Base-by-base conservation (phyloP, 2,113 vertebrate species). In the Brienomyrus longianalis region DNA sequence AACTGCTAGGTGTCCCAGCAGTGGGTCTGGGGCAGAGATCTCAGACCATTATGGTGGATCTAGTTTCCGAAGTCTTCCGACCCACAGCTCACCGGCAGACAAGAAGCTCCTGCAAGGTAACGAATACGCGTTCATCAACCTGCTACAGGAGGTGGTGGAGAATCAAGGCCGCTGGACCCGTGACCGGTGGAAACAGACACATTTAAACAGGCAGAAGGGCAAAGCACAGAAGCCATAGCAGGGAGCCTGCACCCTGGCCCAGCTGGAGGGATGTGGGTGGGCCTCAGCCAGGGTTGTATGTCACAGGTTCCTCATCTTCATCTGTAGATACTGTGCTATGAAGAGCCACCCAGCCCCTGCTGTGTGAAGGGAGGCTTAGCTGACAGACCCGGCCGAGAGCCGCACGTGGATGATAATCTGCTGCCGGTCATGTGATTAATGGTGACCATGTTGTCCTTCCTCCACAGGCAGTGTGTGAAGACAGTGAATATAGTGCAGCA, bases 131-230 rank as follows among this genome's bases (percentile, higher is more conserved):
- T 94, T 94, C 88, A 93, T 94, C 90, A 95, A 96, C 91, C 95
- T 97, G 90, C 92, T 97, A 88, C 95, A 96, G 1, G 96, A 97
- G 86, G 96, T 97, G 3, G 95, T 94, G 43, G 95, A 96, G 92
- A 97, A 96, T 92, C 93, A 94, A 8, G 96, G 96, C 3, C 94
- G 97, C 35, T 96, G 96, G 95, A 97, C 96, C 23, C 89, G 95
- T 83, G 95, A 96, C 1, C 90, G 96, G 21, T 96, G 96, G 96
- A 96, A 86, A 83, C 94, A 95, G 90, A 94, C 62, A 0, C 94
- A 96, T 13, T 88, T 88, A 70, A 94, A 91, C 52, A 93, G 92
- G 90, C 91, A 90, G 88, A 92, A 89, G 70, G 47, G 4, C 31
- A 91, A 91, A 77, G 88, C 70, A 19, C 83, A 84, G 54, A 66